phyloP scores from a whole-genome alignment of 2,113 vertebrate species.

The Acanthochromis polyacanthus region DNA sequence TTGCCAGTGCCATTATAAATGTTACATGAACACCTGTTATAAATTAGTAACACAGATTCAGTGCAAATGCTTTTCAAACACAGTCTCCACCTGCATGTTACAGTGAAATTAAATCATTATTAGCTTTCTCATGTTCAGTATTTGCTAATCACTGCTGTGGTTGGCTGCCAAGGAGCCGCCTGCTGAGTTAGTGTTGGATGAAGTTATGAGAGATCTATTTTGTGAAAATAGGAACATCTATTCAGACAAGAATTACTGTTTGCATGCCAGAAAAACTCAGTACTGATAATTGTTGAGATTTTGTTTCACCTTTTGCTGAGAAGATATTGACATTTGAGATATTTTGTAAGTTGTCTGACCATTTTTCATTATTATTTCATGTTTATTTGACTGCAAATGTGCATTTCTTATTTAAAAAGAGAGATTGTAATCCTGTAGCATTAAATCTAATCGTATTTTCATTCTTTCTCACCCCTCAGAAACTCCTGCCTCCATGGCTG shows the following conservation, averaged over 20 bases:
- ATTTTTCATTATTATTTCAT: background rate
- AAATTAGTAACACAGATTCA: background rate
- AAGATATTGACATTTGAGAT: background rate
- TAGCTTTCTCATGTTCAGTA: background rate
- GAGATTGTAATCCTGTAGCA: background rate
- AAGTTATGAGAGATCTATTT: background rate
- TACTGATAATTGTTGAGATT: no score
- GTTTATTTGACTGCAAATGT: background rate
- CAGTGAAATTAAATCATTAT: background rate
- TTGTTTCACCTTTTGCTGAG: no score
- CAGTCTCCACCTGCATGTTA: background rate
- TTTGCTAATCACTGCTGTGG: background rate
- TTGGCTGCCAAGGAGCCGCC: conserved; percentile 10
- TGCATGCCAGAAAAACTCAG: background rate
- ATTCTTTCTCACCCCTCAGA: conserved; percentile 8
- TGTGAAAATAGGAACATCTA: background rate
- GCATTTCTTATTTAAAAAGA: background rate
- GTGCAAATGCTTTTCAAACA: fast-evolving
- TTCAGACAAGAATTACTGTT: conserved; percentile 1
- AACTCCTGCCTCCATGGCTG: conserved; percentile 14
- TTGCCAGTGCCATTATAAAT: background rate
- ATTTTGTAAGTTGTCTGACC: background rate
- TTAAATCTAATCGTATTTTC: background rate
- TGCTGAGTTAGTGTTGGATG: conserved; percentile 15
- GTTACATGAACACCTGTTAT: background rate